Base-by-base conservation (phyloP, 1,140 invertebrate species). In the Magallana angulata region DNA sequence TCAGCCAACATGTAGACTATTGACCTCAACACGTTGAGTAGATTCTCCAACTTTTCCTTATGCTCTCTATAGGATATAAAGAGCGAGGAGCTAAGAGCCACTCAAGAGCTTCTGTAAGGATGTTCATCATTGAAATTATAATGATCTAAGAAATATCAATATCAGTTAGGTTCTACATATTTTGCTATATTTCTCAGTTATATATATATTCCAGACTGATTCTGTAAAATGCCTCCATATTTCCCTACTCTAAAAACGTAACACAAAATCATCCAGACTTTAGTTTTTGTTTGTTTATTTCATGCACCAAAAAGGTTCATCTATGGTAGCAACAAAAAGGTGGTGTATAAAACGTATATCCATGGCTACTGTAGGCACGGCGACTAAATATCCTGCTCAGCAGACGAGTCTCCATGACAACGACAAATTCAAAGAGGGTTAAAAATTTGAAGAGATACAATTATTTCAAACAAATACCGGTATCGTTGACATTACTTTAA, bases 241-340 rank as follows among this genome's bases (percentile, higher is more conserved):
- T 48, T 48, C 36, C 5, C 0, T 48, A 48, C 36, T 5, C 36
- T 48, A 2, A 48, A 48, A 48, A 48, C 36, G 5, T 4, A 48
- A 48, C 36, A 48, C 36, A 48, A 76, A 30, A 24, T 76, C 4
- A 12, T 30, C 68, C 30, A 76, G 68, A 76, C 18, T 36, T 76
- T 36, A 76, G 68, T 30, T 76, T 76, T 76, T 48, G 36, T 48
- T 48, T 48, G 36, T 48, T 48, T 76, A 76, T 76, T 76, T 76
- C 68, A 76, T 76, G 68, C 68, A 76, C 68, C 68, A 76, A 76
- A 76, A 76, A 76, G 68, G 68, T 76, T 76, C 68, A 76, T 76
- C 68, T 76, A 76, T 76, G 68, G 68, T 76, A 76, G 68, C 68
- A 76, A 76, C 68, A 76, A 76, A 76, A 76, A 76, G 68, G 68